phyloP scores from a whole-genome alignment of 2,113 vertebrate species.

The Phyllostomus hastatus region DNA sequence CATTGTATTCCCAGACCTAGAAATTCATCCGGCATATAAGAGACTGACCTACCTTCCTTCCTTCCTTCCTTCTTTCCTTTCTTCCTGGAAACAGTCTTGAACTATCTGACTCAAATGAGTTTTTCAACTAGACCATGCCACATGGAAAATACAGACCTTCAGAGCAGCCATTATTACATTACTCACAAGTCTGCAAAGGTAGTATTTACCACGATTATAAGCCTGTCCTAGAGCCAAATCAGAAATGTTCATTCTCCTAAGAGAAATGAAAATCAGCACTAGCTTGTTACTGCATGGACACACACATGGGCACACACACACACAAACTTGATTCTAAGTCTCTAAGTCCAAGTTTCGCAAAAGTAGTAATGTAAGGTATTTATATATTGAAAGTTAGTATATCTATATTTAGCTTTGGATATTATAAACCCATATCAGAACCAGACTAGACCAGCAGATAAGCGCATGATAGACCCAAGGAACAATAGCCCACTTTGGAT shows the following conservation, averaged over 20 bases:
- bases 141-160: not conserved
- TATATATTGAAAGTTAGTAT: not conserved
- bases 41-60: too few relatives aligned
- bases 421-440: not conserved
- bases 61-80: too few relatives aligned
- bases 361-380: not conserved
- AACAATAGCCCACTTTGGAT: not conserved
- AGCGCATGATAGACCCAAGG: not conserved
- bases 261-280: conserved; percentile 25
- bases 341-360: not conserved
- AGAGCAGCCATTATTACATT: not conserved
- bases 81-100: not conserved
- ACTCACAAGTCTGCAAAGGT: not conserved
- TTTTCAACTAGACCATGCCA: not conserved
- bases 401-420: not conserved
- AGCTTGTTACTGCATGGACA: not conserved
- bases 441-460: not conserved
- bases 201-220: not conserved
- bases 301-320: conserved; percentile 2
- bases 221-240: not conserved
- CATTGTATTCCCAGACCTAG: not conserved
- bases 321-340: conserved; percentile 35
- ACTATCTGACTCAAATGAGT: not conserved
- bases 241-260: not conserved
- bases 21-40: not conserved